Conservation (phyloP, 2,888 invertebrate species). For the Protophormia terraenovae region DNA sequence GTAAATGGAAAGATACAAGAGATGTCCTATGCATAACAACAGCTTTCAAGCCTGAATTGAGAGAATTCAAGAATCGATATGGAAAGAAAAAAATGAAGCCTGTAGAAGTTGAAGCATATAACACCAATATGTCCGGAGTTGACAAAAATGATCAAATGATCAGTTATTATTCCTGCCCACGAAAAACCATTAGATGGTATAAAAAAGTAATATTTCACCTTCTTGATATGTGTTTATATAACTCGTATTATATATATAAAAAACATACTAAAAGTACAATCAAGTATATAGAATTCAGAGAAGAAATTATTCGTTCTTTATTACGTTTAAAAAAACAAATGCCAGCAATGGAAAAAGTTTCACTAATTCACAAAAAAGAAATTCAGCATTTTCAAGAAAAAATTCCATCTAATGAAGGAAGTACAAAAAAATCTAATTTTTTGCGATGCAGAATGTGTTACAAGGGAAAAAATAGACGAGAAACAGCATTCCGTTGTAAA, state of each 20-base stretch:
- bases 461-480: not conserved
- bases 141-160: not conserved
- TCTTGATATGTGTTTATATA: not conserved
- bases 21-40: constrained; percentile 1
- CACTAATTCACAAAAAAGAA: not conserved
- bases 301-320: not conserved
- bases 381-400: constrained; percentile 3
- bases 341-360: not conserved
- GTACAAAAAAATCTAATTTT: not conserved
- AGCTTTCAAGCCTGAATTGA: not conserved
- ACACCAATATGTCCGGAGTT: not conserved
- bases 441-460: constrained; percentile 3
- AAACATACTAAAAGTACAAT: not conserved
- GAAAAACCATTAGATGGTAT: constrained; percentile 1
- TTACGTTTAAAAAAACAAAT: not conserved
- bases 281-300: no score
- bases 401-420: not conserved
- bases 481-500: constrained; percentile 10
- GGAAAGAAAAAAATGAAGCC: not conserved
- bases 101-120: not conserved
- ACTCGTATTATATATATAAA: not conserved
- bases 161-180: not conserved
- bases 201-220: not conserved
- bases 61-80: not conserved
- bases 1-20: not conserved